Percentiles rank a stretch among this genome's conserved stretches.
Evolutionary conservation across 23 tunicate species (phyloP).

Genomic region (Styela clava): DNA sequence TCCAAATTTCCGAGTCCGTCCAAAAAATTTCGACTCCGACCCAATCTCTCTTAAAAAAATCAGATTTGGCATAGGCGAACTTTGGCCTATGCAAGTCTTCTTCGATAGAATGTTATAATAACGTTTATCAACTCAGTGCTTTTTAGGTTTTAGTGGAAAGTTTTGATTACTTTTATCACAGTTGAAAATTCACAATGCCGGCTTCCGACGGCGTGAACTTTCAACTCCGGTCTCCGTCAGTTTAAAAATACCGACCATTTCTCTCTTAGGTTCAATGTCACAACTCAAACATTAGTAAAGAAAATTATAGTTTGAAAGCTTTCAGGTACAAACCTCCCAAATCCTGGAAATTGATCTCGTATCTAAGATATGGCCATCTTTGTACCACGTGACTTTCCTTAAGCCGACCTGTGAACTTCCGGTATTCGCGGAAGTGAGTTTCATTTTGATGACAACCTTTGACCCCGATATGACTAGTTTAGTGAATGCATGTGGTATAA

Average conservation of each 20-base stretch:
- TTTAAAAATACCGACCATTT: too few species aligned
- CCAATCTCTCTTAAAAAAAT: background rate
- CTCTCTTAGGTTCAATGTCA: too few species aligned
- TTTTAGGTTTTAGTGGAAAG: too few species aligned
- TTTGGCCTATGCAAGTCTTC: too few species aligned
- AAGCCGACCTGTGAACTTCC: background rate
- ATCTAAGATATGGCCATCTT: slow-evolving; percentile 30
- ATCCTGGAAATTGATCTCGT: slow-evolving; percentile 6
- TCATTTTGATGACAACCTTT: slow-evolving; percentile 39
- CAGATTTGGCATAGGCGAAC: too few species aligned
- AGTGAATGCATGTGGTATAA: slow-evolving; percentile 24
- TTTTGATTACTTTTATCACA: too few species aligned
- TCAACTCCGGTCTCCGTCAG: too few species aligned
- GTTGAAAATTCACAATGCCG: too few species aligned
- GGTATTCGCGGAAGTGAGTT: background rate
- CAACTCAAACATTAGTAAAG: too few species aligned
- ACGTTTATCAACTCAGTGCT: too few species aligned
- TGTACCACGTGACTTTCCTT: slow-evolving; percentile 31
- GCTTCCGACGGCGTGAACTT: too few species aligned
- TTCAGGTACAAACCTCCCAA: slow-evolving; percentile 47
- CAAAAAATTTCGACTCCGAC: background rate
- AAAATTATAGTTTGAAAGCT: too few species aligned
- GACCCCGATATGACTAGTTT: slow-evolving; percentile 16
- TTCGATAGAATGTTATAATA: background rate
- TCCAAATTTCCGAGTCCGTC: background rate